These are phyloP conservation scores for Corvus hawaiiensis DNA, from an alignment of 2,113 vertebrate species.

Conservation along the genomic window DNA sequence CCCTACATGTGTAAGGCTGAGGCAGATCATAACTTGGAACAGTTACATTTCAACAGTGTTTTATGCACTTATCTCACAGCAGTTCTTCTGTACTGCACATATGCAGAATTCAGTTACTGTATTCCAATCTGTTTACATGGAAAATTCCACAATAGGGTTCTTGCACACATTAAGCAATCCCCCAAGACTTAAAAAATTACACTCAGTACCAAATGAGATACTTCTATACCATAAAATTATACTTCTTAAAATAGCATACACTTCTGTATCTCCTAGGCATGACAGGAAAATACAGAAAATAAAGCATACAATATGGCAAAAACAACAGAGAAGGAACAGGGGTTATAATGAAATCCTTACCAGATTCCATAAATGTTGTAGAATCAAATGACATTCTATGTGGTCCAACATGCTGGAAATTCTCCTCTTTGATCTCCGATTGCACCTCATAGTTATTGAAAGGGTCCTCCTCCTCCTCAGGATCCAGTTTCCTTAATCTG, in stretches of 20 bases:
- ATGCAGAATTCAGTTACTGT: neutral
- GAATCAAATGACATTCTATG: conserved; percentile 77
- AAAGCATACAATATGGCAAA: neutral
- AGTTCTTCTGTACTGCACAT: neutral
- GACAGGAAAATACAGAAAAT: neutral
- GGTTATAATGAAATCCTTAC: conserved; percentile 58
- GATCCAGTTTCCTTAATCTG: conserved; percentile 90
- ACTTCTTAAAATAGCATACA: neutral
- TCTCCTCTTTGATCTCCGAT: conserved; percentile 81
- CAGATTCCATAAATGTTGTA: conserved; percentile 86
- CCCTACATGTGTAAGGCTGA: neutral
- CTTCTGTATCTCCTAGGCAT: neutral
- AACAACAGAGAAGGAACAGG: neutral
- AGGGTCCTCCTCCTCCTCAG: conserved; percentile 90
- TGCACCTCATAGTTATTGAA: conserved; percentile 85
- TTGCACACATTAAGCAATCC: neutral
- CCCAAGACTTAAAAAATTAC: neutral
- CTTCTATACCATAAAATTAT: neutral
- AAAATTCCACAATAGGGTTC: neutral
- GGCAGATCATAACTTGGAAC: neutral
- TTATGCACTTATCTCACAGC: neutral
- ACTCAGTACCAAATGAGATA: neutral
- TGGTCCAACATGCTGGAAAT: conserved; percentile 72
- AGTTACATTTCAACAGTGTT: neutral
- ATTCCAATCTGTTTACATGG: neutral